Evolutionary conservation across 2,888 invertebrate genomes (phyloP).

Genomic region (Listrodromus nycthemerus): DNA sequence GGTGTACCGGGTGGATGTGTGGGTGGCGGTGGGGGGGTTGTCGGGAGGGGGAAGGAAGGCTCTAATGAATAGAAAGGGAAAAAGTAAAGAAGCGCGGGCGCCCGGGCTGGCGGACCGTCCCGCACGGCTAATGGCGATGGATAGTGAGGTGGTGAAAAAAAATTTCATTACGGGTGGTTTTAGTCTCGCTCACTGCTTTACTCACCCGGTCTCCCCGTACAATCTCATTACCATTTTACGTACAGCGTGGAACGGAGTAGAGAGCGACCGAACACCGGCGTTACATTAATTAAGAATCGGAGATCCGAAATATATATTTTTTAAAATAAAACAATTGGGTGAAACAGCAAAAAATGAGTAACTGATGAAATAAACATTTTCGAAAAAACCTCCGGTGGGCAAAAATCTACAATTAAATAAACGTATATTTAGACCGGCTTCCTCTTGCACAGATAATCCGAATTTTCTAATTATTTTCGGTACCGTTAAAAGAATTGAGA

Average conservation of each 20-base stretch:
- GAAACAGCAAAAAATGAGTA: background rate
- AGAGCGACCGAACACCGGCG: slow-evolving; percentile 52
- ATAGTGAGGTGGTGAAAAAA: slow-evolving; percentile 56
- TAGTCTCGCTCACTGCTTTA: slow-evolving; percentile 57
- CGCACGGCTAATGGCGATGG: slow-evolving; percentile 62
- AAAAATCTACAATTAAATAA: no score
- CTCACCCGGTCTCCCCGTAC: slow-evolving; percentile 49
- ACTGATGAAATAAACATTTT: background rate
- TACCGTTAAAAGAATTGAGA: no score
- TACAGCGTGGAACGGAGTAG: slow-evolving; percentile 36
- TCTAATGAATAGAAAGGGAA: slow-evolving; percentile 27
- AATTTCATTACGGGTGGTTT: slow-evolving; percentile 66
- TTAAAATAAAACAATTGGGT: background rate
- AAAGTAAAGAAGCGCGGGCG: slow-evolving; percentile 15
- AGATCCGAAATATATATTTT: no score
- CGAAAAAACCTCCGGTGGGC: no score
- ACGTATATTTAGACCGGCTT: no score
- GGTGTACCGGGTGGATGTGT: background rate
- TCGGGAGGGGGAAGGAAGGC: background rate
- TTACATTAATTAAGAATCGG: slow-evolving; percentile 8
- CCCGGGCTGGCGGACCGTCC: background rate
- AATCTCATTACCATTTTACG: slow-evolving; percentile 64
- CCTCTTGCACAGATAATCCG: background rate
- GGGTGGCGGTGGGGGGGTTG: background rate
- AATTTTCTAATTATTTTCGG: no score